Evolutionary conservation across 2,113 vertebrate genomes (phyloP).

Genomic region (Muntiacus reevesi): DNA sequence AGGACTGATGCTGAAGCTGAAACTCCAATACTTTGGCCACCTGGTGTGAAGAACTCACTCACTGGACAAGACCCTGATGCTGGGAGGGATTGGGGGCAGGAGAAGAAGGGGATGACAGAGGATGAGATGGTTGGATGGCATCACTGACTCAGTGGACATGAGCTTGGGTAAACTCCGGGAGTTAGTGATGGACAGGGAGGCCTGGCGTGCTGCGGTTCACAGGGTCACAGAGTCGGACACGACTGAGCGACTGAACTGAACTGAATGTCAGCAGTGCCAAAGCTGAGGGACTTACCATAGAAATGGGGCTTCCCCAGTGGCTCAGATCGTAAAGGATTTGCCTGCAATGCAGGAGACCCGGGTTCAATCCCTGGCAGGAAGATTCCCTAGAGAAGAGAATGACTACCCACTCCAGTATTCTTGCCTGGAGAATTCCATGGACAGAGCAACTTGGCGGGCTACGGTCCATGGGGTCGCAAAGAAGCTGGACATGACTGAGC

Average conservation of each 20-base stretch:
- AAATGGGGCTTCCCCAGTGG: neutral
- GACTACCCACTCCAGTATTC: neutral
- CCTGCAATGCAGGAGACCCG: neutral
- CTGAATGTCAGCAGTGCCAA: neutral
- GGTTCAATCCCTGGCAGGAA: neutral
- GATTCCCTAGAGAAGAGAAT: neutral
- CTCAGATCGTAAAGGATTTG: neutral
- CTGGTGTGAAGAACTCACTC: neutral
- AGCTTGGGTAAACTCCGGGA: neutral
- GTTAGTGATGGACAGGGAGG: neutral
- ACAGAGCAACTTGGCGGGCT: neutral
- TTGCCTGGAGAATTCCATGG: neutral
- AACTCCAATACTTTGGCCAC: neutral
- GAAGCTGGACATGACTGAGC: neutral
- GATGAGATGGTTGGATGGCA: neutral
- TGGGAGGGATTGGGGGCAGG: neutral
- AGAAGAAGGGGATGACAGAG: neutral
- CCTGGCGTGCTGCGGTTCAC: neutral
- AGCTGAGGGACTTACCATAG: neutral
- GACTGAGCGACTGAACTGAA: neutral
- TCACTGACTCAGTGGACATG: neutral
- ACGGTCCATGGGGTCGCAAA: neutral
- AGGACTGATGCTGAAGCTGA: neutral
- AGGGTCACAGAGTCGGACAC: accelerated
- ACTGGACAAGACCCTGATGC: neutral